A percentile compares a stretch with the other conserved stretches of the same genome.
Conservation (phyloP, 2,113 vertebrate genomes). For the Haemorhous mexicanus region DNA sequence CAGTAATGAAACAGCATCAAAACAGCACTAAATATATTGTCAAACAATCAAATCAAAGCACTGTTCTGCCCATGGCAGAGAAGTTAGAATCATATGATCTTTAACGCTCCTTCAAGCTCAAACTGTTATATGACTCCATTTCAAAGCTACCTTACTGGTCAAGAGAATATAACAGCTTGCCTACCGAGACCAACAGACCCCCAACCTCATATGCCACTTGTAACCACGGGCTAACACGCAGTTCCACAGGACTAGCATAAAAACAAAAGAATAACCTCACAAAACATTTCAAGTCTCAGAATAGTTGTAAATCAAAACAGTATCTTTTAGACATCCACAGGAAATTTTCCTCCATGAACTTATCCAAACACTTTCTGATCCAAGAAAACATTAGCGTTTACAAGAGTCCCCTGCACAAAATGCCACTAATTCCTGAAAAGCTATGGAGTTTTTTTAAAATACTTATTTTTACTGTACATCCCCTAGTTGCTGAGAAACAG, state of each 20-base stretch:
- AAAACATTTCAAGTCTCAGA: neutral
- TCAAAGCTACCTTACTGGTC: neutral
- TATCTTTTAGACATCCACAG: neutral
- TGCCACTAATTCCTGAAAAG: neutral
- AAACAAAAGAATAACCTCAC: neutral
- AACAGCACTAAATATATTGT: neutral
- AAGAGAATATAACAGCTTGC: neutral
- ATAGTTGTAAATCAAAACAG: neutral
- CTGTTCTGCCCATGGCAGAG: neutral
- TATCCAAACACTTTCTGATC: neutral
- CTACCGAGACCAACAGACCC: neutral
- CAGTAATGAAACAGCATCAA: neutral
- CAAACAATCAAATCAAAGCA: neutral
- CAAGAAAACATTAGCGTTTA: neutral
- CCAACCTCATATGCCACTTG: neutral
- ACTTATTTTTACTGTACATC: neutral
- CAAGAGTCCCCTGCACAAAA: neutral
- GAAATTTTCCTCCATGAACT: neutral
- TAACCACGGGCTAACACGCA: neutral
- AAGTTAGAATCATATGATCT: neutral
- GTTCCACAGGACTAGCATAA: neutral
- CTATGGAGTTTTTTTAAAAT: rapidly evolving
- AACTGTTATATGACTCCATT: neutral
- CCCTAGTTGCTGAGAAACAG: neutral
- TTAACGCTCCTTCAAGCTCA: neutral